phyloP scores from a whole-genome alignment of 1,140 invertebrate species.

The Saxidomus purpurata region DNA sequence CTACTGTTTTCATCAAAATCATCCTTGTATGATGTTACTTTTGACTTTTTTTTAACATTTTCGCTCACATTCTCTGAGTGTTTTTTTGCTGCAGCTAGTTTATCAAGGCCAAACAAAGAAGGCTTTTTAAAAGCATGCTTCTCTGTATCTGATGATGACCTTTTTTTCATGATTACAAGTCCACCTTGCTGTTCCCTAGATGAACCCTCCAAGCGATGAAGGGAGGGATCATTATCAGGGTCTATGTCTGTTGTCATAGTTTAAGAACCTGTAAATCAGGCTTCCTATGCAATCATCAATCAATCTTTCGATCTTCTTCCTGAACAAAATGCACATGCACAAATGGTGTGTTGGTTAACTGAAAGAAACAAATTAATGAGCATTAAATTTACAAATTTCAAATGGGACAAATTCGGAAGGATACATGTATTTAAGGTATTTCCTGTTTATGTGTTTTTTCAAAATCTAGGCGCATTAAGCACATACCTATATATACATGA shows the following conservation, averaged over 20 bases:
- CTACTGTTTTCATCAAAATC: slow-evolving; percentile 87
- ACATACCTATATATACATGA: too few species aligned
- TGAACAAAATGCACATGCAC: too few species aligned
- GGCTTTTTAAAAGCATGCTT: slow-evolving; percentile 89
- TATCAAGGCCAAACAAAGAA: slow-evolving; percentile 95
- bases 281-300: too few species aligned
- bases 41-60: slow-evolving; percentile 86
- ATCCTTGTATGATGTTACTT: slow-evolving; percentile 87
- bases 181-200: slow-evolving; percentile 91
- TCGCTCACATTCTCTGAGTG: slow-evolving; percentile 87
- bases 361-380: too few species aligned
- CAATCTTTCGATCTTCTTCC: too few species aligned
- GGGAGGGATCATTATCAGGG: slow-evolving; percentile 77
- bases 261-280: background rate
- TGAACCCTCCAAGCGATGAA: slow-evolving; percentile 95
- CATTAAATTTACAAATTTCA: too few species aligned
- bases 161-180: slow-evolving; percentile 93
- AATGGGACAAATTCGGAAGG: too few species aligned
- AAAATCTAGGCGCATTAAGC: too few species aligned
- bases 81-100: slow-evolving; percentile 90
- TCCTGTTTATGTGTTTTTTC: too few species aligned
- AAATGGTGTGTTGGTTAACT: too few species aligned
- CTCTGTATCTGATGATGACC: slow-evolving; percentile 85
- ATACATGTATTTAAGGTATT: too few species aligned
- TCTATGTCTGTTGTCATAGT: slow-evolving; percentile 57